phyloP scores from a whole-genome alignment of 2,113 vertebrate species.

The Cnemophilus loriae region DNA sequence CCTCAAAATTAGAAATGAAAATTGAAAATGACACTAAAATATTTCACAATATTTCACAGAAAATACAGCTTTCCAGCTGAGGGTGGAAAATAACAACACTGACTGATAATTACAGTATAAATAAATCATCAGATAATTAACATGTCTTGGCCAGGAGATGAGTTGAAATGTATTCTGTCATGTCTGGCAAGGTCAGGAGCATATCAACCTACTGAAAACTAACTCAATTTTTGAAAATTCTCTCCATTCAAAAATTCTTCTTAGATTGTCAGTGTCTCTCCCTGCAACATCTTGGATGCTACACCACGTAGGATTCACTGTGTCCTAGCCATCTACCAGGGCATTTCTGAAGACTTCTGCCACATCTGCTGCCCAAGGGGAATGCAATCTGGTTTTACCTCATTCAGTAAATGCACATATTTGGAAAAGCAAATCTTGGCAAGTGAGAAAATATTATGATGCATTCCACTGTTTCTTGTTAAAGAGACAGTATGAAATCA shows the following conservation, averaged over 20 bases:
- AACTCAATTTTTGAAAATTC: neutral
- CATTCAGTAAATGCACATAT: neutral
- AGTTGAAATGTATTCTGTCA: neutral
- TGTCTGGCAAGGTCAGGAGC: neutral
- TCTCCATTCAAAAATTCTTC: neutral
- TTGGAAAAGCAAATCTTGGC: conserved; percentile 5
- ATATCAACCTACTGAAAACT: neutral
- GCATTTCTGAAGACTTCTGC: neutral
- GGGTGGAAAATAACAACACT: neutral
- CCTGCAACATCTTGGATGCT: neutral
- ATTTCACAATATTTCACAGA: neutral
- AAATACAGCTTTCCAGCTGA: neutral
- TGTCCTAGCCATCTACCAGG: neutral
- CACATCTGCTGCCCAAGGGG: neutral
- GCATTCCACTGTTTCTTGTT: conserved; percentile 6
- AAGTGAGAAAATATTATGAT: neutral
- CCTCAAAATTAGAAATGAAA: neutral
- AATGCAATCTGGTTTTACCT: neutral
- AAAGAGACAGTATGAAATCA: conserved; percentile 31
- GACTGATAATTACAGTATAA: neutral
- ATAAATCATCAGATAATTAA: conserved; percentile 31
- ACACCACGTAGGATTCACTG: neutral
- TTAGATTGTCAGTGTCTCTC: neutral
- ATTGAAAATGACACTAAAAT: neutral
- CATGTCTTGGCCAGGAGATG: neutral